Base-by-base conservation (phyloP, 2,797 vertebrate genomes). In the Falco peregrinus region DNA sequence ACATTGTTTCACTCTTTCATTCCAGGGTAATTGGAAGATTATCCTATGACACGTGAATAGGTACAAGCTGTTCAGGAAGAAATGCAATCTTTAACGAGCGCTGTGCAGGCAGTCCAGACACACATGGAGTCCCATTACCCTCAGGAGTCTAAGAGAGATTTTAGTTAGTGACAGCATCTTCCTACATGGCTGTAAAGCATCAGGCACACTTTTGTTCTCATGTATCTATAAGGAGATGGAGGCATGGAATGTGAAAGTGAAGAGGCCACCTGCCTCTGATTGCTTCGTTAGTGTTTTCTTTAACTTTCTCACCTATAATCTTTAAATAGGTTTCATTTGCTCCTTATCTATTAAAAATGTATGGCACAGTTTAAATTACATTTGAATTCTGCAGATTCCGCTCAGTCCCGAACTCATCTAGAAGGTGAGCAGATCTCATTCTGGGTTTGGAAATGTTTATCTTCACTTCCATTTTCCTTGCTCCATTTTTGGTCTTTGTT, bases 21-120 rank as follows among this genome's bases (percentile, higher is more conserved):
- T 84, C 85, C 85, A 73, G 51, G 56, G 60, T 90, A 95, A 94
- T 76, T 76, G 74, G 70, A 67, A 94, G 83, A 94, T 88, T 90
- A 60, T 84, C 87, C 89, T 69, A 26, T 41, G 87, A 77, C 82
- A 68, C 1, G 4, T 50, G 79, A 93, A 94, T 78, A 93, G 73
- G 82, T 82, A 88, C 74, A 95, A 94, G 77, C 83, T 93, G 80
- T 69, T 86, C 25, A 69, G 63, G 56, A 69, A 74, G 89, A 84
- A 76, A 68, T 6, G 47, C 67, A n/a, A 29, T 28, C 39, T 87
- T 60, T 87, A 96, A 75, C 61, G 81, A 95, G 65, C 16, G 22
- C 76, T 51, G n/a, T 71, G 65, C 64, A 65, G 77, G 64, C 90
- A 79, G 48, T 20, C 43, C 84, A 92, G 78, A 53, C 63, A 77